These are phyloP conservation scores for Leptinotarsa lineolata DNA, from an alignment of 1,140 invertebrate genomes.

Conservation along the genomic window DNA sequence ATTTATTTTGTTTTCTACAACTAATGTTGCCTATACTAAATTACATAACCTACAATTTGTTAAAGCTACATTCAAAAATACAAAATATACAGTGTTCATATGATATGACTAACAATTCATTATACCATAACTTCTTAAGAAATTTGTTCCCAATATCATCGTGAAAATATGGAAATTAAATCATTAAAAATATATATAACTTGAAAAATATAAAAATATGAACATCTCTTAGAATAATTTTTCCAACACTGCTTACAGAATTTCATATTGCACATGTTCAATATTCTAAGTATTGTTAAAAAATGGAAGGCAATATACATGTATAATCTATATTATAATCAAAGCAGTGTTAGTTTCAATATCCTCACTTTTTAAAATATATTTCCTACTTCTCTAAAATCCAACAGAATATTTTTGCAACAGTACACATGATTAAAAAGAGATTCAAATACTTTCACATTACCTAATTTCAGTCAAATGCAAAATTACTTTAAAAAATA, in stretches of 20 bases:
- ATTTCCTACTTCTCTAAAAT: too few relatives aligned
- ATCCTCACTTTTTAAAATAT: background rate
- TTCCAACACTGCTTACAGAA: background rate
- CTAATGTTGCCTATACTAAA: background rate
- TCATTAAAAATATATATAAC: background rate
- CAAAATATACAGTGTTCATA: constrained; percentile 3
- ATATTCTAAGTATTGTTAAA: background rate
- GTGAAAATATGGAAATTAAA: background rate
- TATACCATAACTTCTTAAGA: background rate
- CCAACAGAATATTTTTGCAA: too few relatives aligned
- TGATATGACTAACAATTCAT: constrained; percentile 7
- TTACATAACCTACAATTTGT: constrained; percentile 6
- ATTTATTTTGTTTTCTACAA: background rate
- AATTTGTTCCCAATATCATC: constrained; percentile 3
- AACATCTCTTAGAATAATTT: background rate
- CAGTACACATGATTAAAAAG: too few relatives aligned
- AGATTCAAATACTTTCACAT: too few relatives aligned
- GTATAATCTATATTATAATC: background rate
- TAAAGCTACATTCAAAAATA: constrained; percentile 9
- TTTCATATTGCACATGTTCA: background rate
- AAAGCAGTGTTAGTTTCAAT: background rate
- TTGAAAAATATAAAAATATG: constrained; percentile 1
- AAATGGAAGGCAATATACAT: background rate
- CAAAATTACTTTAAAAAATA: too few relatives aligned
- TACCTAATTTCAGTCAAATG: too few relatives aligned